Conservation (phyloP, 2,888 invertebrate genomes). For the Papilio protenor region DNA sequence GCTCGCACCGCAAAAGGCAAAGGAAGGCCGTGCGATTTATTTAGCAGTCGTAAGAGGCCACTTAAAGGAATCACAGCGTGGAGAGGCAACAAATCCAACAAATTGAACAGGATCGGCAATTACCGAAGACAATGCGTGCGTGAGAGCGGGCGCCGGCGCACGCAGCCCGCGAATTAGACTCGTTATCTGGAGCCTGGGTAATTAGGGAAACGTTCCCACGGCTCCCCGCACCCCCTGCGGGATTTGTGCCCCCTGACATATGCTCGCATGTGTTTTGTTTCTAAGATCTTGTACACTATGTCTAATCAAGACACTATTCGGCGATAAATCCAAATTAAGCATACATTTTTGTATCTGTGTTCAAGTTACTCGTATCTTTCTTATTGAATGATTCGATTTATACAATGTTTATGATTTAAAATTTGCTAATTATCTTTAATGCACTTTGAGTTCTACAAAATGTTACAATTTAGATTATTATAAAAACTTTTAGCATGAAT, state of each 20-base stretch:
- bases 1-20: conserved; percentile 14
- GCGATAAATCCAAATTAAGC: background rate
- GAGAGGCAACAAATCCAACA: conserved; percentile 77
- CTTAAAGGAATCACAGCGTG: conserved; percentile 82
- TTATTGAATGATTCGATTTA: background rate
- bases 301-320: conserved; percentile 6
- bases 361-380: background rate
- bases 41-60: conserved; percentile 81
- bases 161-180: conserved; percentile 83
- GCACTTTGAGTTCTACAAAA: background rate
- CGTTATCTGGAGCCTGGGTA: conserved; percentile 77
- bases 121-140: conserved; percentile 84
- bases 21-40: conserved; percentile 69
- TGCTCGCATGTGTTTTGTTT: conserved; percentile 52
- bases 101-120: conserved; percentile 84
- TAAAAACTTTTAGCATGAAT: background rate
- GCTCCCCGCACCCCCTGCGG: conserved; percentile 47
- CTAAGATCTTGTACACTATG: conserved; percentile 45
- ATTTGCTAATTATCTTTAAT: background rate
- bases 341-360: background rate
- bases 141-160: conserved; percentile 78
- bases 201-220: conserved; percentile 82
- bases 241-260: conserved; percentile 57
- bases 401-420: too few relatives aligned
- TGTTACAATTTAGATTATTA: background rate